A percentile compares a stretch with the other conserved stretches of the same genome.
Evolutionary conservation across 2,888 invertebrate genomes (phyloP).

Genomic region (Cabera pusaria): DNA sequence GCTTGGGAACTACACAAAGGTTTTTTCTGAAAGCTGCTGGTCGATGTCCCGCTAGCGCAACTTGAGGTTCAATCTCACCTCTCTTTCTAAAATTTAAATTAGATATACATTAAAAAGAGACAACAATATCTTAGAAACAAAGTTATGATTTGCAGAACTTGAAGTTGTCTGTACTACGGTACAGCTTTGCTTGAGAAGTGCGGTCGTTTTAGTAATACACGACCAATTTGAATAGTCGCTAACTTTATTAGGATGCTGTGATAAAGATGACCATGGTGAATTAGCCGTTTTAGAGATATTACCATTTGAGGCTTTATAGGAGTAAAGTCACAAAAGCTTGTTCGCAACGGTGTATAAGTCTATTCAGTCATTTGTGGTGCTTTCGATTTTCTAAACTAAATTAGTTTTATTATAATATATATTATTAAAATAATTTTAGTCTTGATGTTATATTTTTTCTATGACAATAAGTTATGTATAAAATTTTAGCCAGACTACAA

Average conservation of each 20-base stretch:
- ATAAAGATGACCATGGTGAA: conserved; percentile 35
- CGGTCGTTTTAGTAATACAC: conserved; percentile 62
- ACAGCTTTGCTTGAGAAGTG: conserved; percentile 62
- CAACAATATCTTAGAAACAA: conserved; percentile 39
- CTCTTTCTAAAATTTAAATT: conserved; percentile 47
- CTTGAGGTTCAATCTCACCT: conserved; percentile 59
- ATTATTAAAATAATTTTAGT: too few relatives aligned
- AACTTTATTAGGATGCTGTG: conserved; percentile 28
- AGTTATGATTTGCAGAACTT: conserved; percentile 68
- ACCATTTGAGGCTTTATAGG: conserved; percentile 50
- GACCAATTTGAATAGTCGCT: conserved; percentile 49
- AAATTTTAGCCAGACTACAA: too few relatives aligned
- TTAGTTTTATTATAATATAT: too few relatives aligned
- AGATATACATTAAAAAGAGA: conserved; percentile 55
- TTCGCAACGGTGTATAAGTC: too few relatives aligned
- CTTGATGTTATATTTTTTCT: too few relatives aligned
- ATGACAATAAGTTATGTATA: too few relatives aligned
- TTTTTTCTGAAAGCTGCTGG: conserved; percentile 83
- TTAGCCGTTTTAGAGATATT: conserved; percentile 48
- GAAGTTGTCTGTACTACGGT: conserved; percentile 67
- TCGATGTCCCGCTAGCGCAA: conserved; percentile 81
- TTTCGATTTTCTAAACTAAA: conserved; percentile 8
- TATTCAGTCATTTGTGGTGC: conserved; percentile 47
- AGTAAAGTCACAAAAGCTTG: conserved; percentile 56
- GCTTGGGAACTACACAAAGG: conserved; percentile 47